Evolutionary conservation across 1,140 invertebrate genomes (phyloP).

Genomic region (Drosophila sproati): DNA sequence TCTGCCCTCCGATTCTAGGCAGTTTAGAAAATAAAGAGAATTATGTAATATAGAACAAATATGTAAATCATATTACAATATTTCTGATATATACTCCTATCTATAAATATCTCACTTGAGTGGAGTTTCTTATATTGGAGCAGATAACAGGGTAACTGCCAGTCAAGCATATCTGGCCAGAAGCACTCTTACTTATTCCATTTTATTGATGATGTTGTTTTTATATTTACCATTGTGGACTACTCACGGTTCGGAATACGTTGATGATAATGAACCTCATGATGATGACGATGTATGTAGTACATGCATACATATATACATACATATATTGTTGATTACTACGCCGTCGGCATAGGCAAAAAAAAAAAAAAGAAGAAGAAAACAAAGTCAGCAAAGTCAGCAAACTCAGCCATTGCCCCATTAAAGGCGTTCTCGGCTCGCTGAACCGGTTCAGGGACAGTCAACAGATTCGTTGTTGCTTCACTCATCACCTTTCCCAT

Average conservation of each 20-base stretch:
- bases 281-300: neutral
- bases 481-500: constrained; percentile 22
- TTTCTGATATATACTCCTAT: neutral
- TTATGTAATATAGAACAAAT: too few species aligned
- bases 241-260: constrained; percentile 8
- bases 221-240: constrained; percentile 8
- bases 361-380: neutral
- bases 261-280: neutral
- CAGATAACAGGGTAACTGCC: constrained; percentile 1
- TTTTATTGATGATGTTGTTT: constrained; percentile 30
- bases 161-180: neutral
- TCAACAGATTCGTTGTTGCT: constrained; percentile 8
- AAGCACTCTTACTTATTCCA: constrained; percentile 6
- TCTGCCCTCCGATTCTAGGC: too few species aligned
- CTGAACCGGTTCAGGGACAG: constrained; percentile 74
- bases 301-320: neutral
- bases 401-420: constrained; percentile 44
- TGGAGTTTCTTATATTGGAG: neutral
- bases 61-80: too few species aligned
- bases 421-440: constrained; percentile 40
- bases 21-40: too few species aligned
- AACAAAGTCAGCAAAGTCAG: constrained; percentile 15
- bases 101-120: neutral
- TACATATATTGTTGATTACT: constrained; percentile 1
- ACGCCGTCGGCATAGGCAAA: constrained; percentile 7